Evolutionary conservation across 2,113 vertebrate species (phyloP).

Genomic region (Antechinus stuartii): DNA sequence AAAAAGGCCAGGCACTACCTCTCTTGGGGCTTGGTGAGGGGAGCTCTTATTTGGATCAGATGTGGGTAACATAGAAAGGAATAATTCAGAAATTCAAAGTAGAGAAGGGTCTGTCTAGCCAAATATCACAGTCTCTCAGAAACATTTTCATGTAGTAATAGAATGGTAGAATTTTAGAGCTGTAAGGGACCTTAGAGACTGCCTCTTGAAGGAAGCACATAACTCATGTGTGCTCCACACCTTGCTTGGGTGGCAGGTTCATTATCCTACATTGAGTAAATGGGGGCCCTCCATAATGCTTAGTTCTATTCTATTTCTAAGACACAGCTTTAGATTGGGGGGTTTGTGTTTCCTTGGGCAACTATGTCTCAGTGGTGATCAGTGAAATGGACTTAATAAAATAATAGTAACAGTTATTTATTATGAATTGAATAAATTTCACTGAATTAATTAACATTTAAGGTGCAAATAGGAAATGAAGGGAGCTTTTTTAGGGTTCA

Average conservation of each 20-base stretch:
- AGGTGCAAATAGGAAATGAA: neutral
- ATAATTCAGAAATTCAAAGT: neutral
- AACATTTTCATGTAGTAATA: neutral
- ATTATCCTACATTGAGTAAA: neutral
- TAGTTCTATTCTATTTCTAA: neutral
- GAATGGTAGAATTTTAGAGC: neutral
- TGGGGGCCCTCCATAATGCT: neutral
- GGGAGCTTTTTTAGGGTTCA: neutral
- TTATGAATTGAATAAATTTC: neutral
- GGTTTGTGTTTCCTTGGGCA: neutral
- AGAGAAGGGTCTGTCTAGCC: neutral
- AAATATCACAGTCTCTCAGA: neutral
- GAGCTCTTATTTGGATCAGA: neutral
- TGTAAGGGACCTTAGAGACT: neutral
- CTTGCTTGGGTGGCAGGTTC: neutral
- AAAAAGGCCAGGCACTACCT: neutral
- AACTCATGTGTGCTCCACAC: neutral
- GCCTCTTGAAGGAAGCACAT: neutral
- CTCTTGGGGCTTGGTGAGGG: neutral
- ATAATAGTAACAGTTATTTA: neutral
- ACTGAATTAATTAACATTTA: neutral
- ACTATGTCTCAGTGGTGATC: neutral
- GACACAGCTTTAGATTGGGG: neutral
- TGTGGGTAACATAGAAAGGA: neutral
- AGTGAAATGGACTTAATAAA: neutral